These are phyloP conservation scores for Magallana ariakensis DNA, from an alignment of 1,140 invertebrate species.

Conservation along the genomic window DNA sequence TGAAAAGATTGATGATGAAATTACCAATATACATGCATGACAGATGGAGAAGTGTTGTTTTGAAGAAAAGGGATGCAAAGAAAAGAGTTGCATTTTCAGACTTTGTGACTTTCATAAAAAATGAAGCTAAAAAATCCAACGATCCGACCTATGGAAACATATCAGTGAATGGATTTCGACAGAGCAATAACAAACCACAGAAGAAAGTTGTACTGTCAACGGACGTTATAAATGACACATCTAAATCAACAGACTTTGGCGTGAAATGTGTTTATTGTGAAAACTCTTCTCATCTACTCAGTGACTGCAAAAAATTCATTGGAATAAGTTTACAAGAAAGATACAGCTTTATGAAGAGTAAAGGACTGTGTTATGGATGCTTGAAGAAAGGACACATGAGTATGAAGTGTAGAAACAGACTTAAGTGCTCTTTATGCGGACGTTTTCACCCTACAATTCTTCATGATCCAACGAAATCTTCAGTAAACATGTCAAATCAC, in stretches of 20 bases:
- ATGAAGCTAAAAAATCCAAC: constrained; percentile 52
- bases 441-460: constrained; percentile 42
- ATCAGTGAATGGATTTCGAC: neutral
- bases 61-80: neutral
- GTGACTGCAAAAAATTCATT: constrained; percentile 7
- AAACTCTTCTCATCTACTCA: neutral
- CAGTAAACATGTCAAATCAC: neutral
- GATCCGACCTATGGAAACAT: constrained; percentile 45
- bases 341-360: constrained; percentile 44
- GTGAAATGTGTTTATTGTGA: constrained; percentile 21
- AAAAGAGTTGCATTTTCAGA: neutral
- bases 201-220: neutral
- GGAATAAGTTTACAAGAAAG: constrained; percentile 17
- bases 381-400: constrained; percentile 51
- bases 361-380: constrained; percentile 55
- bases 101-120: constrained; percentile 54
- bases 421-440: constrained; percentile 40
- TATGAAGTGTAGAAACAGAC: constrained; percentile 47
- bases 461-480: constrained; percentile 9
- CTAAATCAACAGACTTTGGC: neutral
- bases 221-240: neutral
- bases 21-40: constrained; percentile 46
- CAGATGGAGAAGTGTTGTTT: neutral
- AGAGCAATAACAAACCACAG: neutral
- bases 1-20: constrained; percentile 47